Evolutionary conservation across 2,888 invertebrate genomes (phyloP).

Genomic region (Pheosia gnoma): DNA sequence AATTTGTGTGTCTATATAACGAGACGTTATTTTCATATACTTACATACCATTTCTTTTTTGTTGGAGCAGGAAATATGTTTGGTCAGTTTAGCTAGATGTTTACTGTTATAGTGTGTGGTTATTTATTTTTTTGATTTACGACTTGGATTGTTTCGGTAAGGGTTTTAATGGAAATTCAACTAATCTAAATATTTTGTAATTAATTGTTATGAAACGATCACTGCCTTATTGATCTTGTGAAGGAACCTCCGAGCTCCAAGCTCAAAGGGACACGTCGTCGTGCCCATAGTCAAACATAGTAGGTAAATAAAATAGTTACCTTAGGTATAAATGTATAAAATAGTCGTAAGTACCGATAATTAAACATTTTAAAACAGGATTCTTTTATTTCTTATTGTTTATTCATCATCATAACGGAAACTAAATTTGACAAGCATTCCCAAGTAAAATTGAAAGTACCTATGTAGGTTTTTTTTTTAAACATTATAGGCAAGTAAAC

Average conservation of each 20-base stretch:
- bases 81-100: slow-evolving; percentile 40
- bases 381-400: slow-evolving; percentile 8
- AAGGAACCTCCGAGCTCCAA: slow-evolving; percentile 50
- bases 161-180: slow-evolving; percentile 25
- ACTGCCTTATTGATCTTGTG: slow-evolving; percentile 69
- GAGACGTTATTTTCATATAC: background rate
- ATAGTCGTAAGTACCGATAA: slow-evolving; percentile 62
- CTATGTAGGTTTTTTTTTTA: too few relatives aligned
- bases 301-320: slow-evolving; percentile 70
- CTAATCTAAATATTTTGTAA: slow-evolving; percentile 29
- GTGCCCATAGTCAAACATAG: slow-evolving; percentile 78
- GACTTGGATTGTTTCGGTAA: slow-evolving; percentile 32
- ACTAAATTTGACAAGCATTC: too few relatives aligned
- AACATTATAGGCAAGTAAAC: too few relatives aligned
- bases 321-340: slow-evolving; percentile 67
- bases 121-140: slow-evolving; percentile 44
- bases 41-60: background rate
- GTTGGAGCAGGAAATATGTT: slow-evolving; percentile 13
- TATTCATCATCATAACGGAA: too few relatives aligned
- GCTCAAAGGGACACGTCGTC: slow-evolving; percentile 56
- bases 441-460: too few relatives aligned
- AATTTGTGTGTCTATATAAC: background rate
- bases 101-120: slow-evolving; percentile 32
- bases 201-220: slow-evolving; percentile 46
- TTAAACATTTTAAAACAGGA: slow-evolving; percentile 43